These are phyloP conservation scores for Leptodactylus fallax DNA, from an alignment of 2,797 vertebrate species.

Conservation along the genomic window DNA sequence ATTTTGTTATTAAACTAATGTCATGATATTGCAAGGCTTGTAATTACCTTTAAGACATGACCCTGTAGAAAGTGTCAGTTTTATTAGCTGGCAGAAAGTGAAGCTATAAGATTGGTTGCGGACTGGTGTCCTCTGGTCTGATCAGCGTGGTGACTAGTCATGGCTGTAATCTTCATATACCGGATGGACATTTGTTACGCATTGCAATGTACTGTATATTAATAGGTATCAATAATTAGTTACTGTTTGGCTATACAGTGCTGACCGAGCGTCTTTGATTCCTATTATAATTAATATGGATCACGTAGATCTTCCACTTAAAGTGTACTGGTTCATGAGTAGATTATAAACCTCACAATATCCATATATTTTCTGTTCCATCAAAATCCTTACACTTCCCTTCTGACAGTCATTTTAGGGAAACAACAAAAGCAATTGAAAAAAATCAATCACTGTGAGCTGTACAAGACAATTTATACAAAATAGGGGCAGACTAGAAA, in stretches of 20 bases:
- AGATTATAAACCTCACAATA: constrained; percentile 43
- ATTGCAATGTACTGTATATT: no score
- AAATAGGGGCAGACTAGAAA: constrained; percentile 30
- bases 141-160: no score
- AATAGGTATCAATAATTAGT: no score
- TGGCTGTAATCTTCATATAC: no score
- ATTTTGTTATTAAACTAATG: neutral
- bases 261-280: neutral
- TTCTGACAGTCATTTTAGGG: constrained; percentile 60
- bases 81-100: no score
- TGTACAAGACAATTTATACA: constrained; percentile 57
- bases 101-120: no score
- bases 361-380: constrained; percentile 57
- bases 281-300: constrained; percentile 3
- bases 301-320: neutral
- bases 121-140: no score
- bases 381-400: constrained; percentile 52
- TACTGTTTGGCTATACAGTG: neutral
- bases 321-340: constrained; percentile 30
- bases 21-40: neutral
- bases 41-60: no score
- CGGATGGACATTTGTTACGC: no score
- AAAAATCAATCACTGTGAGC: constrained; percentile 61
- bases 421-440: constrained; percentile 63
- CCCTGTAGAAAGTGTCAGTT: no score